Evolutionary conservation across 2,797 vertebrate genomes (phyloP).

Genomic region (Columba guinea): DNA sequence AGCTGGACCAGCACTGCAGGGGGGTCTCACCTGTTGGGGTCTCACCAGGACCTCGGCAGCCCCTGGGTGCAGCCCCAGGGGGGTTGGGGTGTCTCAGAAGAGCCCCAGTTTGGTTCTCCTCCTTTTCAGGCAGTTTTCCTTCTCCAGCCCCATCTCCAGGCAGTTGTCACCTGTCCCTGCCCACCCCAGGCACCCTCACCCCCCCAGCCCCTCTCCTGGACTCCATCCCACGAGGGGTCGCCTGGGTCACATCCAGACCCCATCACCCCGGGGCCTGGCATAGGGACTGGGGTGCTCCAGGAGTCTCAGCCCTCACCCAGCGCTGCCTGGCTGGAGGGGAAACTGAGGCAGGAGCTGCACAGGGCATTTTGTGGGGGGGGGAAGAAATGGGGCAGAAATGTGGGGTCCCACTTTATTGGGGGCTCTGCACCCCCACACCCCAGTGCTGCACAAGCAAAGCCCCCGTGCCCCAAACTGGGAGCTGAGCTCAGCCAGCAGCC

Average conservation of each 20-base stretch:
- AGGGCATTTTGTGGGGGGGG: background rate
- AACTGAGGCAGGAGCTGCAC: background rate
- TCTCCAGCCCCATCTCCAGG: background rate
- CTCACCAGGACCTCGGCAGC: background rate
- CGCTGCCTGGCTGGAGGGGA: background rate
- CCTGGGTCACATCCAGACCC: background rate
- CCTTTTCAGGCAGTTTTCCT: background rate
- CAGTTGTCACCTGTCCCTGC: background rate
- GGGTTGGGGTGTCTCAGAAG: background rate
- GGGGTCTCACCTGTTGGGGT: too few relatives aligned
- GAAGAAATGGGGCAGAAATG: background rate
- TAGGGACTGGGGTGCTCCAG: background rate
- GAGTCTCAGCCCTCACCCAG: fast-evolving
- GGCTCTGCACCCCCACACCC: background rate
- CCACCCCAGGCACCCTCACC: background rate
- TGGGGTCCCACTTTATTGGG: background rate
- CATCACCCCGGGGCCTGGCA: fast-evolving
- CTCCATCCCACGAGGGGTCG: background rate
- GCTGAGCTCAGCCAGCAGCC: background rate
- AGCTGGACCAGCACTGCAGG: too few relatives aligned
- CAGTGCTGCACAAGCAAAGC: fast-evolving
- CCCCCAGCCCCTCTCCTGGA: background rate
- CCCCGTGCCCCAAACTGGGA: too few relatives aligned
- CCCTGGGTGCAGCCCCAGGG: background rate
- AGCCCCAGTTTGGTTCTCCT: background rate